Base-by-base conservation (phyloP, 2,888 invertebrate genomes). In the Ophioninae sp. region DNA sequence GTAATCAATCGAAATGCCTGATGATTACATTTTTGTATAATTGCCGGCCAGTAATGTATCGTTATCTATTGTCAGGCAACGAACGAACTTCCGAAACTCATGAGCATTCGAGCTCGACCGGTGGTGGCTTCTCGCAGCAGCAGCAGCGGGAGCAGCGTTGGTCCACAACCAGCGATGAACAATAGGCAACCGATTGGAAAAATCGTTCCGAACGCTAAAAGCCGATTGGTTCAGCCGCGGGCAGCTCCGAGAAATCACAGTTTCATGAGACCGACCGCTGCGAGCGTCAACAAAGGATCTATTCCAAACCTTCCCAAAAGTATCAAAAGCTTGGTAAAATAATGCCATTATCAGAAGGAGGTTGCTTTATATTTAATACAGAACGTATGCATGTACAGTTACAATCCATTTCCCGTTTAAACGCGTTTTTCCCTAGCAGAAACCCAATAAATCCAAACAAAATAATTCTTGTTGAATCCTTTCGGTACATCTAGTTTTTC, bases 231-330 rank as follows among this genome's bases (percentile, higher is more conserved):
- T 2, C 92, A 92, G 64, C 91, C 92, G 8, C 88, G 90, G 64
- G 83, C 87, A 6, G 88, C 85, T 1, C 82, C 86, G 23, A 87
- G 86, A 39, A 89, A 87, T 84, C 92, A 92, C 82, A 92, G 96
- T 83, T 97, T 97, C 91, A 97, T 98, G 97, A 95, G 97, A 89
- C 97, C 97, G 0, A 98, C 98, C 0, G 96, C 97, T 39, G 96
- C 97, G 10, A 97, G 97, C 86, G 95, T 96, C 44, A 97, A 97
- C 73, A 96, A 97, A 91, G 95, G 94, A 86, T 93, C 92, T 30
- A 89, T 89, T 73, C 88, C 91, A 41, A 93, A 91, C 82, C 89
- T 93, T 64, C 91, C 93, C 8, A 92, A 90, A 76, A 92, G 91
- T 82, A 90, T 92, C 68, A 92, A 92, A 85, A 89, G 89, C 75